Base-by-base conservation (phyloP, 2,113 vertebrate species). In the Syrrhaptes paradoxus region DNA sequence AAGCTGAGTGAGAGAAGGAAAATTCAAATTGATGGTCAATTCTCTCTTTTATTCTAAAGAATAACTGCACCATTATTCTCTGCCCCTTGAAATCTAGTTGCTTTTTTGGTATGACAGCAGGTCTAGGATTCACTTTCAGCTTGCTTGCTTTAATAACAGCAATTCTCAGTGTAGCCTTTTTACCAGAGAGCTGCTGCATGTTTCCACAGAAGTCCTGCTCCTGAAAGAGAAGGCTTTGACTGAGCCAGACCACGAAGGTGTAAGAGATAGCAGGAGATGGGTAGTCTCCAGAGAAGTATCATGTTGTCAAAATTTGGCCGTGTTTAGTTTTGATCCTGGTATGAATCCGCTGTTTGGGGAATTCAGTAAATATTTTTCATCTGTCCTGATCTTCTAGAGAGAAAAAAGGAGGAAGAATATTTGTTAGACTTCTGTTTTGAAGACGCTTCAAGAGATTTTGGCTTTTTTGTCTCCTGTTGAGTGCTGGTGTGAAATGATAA, bases 71-170 rank as follows among this genome's bases (percentile, higher is more conserved):
- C 82, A 68, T 75, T 85, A 61, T 61, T 89, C 49, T 75, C 31
- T 94, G 38, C 45, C 54, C 49, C 77, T 82, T 93, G 85, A 87
- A 94, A 91, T 48, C 24, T 32, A 14, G 3, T 48, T 89, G 48
- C 38, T 75, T 82, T 89, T 89, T 75, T 70, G 61, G 17, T 67
- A 36, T 45, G 32, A 87, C 2, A 4, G 17, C 41, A 75, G 38
- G 34, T 65, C 92, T 82, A 65, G 62, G 74, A 72, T 89, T 85
- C 54, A 61, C 49, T 94, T 94, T 91, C 70, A 73, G 8, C 52
- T 89, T 87, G 29, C 52, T 87, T 91, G 32, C 70, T 82, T 93
- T 87, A 85, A 52, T 94, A 89, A 87, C 25, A 78, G 17, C 49
- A 81, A 75, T 93, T 85, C 57, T 82, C 85, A 34, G 17, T 3